Evolutionary conservation across 2,797 vertebrate species (phyloP), one percentile per base, ranked within the genome.

Genomic region (Spinus pinus): DNA sequence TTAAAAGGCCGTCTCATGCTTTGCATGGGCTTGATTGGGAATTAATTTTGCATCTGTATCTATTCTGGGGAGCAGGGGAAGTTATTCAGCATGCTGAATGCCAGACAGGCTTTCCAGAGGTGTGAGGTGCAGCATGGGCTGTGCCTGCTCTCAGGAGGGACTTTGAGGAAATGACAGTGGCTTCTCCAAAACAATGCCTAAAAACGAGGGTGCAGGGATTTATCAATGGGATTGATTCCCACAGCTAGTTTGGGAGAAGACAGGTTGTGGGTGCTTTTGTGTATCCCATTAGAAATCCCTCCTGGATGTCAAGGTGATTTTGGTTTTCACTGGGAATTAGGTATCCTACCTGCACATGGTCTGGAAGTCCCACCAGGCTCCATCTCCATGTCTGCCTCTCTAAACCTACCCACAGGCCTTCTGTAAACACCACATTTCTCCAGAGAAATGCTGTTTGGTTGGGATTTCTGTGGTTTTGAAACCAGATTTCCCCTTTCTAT

Each of bases 401-500:
- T 33, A n/a, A 65, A 31, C 24, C 49, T 57, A 20, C 69, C 46
- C 12, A 0, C n/a, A 51, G 69, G 31, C 33, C 81, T 86, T 15
- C 27, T 77, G 41, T 41, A 78, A 88, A 49, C 17, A 33, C 30
- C 30, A 17, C 4, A 2, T 78, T 86, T 86, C 87, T 77, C 77
- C 82, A 47, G 47, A 54, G 46, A 42, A 57, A 35, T 18, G 24
- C 49, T 19, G 3, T 17, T 58, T 6, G 9, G 30, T 70, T 84
- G 91, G 91, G 62, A 86, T 93, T 96, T 90, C 87, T 79, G 71
- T 41, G 78, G 13, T 94, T 92, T 74, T 21, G 56, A 79, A 88
- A 91, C 51, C 82, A 86, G 69, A 67, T 95, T 96, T 91, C 94
- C 95, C 79, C 86, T 95, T 95, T 91, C 84, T 88, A 9, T 90